Evolutionary conservation across 2,888 invertebrate genomes (phyloP), one percentile per base, ranked within the genome.

Genomic region (Hetaerina titia): DNA sequence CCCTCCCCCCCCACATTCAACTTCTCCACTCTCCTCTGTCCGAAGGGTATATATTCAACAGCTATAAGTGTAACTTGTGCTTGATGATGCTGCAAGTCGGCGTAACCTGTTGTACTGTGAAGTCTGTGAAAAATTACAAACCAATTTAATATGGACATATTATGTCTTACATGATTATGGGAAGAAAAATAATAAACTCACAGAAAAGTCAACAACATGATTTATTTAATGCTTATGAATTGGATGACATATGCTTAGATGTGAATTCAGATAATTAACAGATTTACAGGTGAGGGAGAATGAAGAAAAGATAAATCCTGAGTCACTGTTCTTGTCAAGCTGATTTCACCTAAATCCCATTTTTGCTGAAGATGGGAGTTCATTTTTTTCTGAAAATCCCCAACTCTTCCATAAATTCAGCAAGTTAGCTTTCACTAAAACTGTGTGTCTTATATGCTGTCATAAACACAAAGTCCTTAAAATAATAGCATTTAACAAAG

Each of bases 151-250:
- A 45, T 45, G 45, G 45, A 45, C 45, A 45, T 45, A 45, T 2
- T 45, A 45, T 2, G 45, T 45, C 45, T 45, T 45, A 45, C 45
- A 45, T 45, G 45, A 45, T 45, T 45, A 45, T 45, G 1, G 2
- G 4, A 45, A 45, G 45, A 45, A 25, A 81, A 81, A 81, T 60
- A 69, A 69, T 31, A 81, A 11, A 31, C 22, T 11, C 31, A 31
- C 9, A n/a, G 22, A 81, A 81, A 81, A 81, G 81, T 81, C 31
- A 81, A 81, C 81, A 81, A 81, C 13, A 81, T 81, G 81, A 81
- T 81, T 81, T 69, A 69, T 69, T 81, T 13, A 81, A 81, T 81
- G 81, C 11, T 11, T 31, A 81, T 81, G 81, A n/a, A 11, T 31
- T 31, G 25, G 81, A 31, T 81, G 81, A 81, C 11, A 81, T 15